These are phyloP conservation scores for Andricus grossulariae DNA, from an alignment of 1,140 invertebrate species.

Conservation along the genomic window DNA sequence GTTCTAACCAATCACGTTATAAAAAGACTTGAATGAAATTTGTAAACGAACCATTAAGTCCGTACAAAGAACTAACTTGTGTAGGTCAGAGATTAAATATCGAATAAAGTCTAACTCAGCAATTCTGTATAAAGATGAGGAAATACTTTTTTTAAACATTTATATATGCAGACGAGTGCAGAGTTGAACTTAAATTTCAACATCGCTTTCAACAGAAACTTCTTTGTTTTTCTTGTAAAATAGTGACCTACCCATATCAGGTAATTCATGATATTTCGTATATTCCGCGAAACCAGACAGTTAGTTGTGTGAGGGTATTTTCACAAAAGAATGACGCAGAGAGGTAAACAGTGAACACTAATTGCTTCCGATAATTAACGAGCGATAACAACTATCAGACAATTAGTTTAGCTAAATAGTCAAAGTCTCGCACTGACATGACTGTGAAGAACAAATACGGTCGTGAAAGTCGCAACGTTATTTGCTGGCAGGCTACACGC, in stretches of 20 bases:
- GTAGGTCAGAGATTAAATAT: constrained; percentile 17
- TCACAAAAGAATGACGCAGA: constrained; percentile 15
- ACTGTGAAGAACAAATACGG: constrained; percentile 55
- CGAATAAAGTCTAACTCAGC: constrained; percentile 2
- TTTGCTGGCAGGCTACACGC: constrained; percentile 59
- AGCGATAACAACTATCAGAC: constrained; percentile 19
- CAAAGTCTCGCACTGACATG: constrained; percentile 19
- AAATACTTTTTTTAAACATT: background rate
- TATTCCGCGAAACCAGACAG: too few species aligned
- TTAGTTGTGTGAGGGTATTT: background rate
- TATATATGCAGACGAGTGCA: too few species aligned
- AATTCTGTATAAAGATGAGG: background rate
- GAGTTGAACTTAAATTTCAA: too few species aligned
- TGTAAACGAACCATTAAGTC: background rate
- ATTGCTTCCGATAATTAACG: constrained; percentile 18
- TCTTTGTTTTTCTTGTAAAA: too few species aligned
- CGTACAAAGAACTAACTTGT: constrained; percentile 5
- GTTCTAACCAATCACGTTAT: background rate
- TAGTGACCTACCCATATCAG: too few species aligned
- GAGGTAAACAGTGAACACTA: background rate
- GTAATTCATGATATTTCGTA: too few species aligned
- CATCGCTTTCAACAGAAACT: too few species aligned
- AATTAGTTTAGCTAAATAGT: background rate
- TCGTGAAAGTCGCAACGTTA: constrained; percentile 51
- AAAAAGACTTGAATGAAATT: background rate